phyloP scores from a whole-genome alignment of 2,888 invertebrate species.

The Vandiemenella viatica region DNA sequence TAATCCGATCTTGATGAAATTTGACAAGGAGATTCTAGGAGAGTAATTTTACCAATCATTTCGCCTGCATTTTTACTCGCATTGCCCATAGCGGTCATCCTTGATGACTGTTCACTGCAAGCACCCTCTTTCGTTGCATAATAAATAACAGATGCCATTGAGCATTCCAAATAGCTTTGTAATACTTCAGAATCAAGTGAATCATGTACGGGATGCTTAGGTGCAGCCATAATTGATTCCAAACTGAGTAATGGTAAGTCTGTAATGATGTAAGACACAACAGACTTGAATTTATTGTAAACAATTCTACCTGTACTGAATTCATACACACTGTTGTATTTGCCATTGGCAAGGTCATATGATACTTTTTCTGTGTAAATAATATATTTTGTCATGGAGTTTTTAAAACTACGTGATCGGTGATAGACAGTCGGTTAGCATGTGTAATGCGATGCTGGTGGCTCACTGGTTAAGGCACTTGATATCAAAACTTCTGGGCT shows the following conservation, averaged over 20 bases:
- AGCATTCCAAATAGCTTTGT: constrained; percentile 90
- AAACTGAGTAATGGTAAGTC: constrained; percentile 59
- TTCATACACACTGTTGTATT: constrained; percentile 52
- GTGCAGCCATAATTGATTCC: constrained; percentile 43
- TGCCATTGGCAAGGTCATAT: constrained; percentile 62
- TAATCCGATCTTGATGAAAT: too few relatives aligned
- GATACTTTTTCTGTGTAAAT: too few relatives aligned
- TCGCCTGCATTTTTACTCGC: constrained; percentile 99
- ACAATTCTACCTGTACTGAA: constrained; percentile 81
- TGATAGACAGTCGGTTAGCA: too few relatives aligned
- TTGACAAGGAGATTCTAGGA: too few relatives aligned
- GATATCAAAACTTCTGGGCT: too few relatives aligned
- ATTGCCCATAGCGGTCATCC: constrained; percentile 99
- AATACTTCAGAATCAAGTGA: constrained; percentile 85
- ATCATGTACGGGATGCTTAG: constrained; percentile 80
- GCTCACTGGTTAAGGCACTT: too few relatives aligned
- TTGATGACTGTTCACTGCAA: constrained; percentile 93
- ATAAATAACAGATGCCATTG: constrained; percentile 79
- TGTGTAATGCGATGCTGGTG: constrained; percentile 87
- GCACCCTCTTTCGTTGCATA: constrained; percentile 96
- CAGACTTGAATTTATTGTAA: constrained; percentile 87
- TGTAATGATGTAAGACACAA: constrained; percentile 73
- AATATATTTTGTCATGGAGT: too few relatives aligned
- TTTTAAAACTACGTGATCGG: too few relatives aligned
- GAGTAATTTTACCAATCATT: constrained; percentile 93